These are phyloP conservation scores for Theodoxus fluviatilis DNA, from an alignment of 2,888 invertebrate genomes.

Conservation along the genomic window DNA sequence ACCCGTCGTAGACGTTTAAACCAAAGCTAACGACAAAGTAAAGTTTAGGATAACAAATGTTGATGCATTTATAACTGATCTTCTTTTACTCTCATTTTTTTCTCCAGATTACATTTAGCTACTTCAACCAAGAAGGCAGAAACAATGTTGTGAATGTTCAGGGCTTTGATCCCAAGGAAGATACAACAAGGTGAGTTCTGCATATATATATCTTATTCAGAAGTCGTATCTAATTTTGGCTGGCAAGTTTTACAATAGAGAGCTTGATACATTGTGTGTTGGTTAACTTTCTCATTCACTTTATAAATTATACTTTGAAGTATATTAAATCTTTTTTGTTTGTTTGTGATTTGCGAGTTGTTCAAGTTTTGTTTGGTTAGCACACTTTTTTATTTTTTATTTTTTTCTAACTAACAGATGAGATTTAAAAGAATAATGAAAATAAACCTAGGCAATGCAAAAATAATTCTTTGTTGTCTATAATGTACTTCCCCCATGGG, in stretches of 20 bases:
- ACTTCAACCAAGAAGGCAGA: conserved; percentile 36
- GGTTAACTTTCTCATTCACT: neutral
- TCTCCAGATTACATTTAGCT: conserved; percentile 52
- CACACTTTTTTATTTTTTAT: neutral
- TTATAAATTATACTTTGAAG: neutral
- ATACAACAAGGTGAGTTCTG: conserved; percentile 50
- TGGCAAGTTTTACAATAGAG: neutral
- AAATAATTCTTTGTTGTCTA: too few species aligned
- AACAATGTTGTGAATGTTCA: conserved; percentile 47
- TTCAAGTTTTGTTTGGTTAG: neutral
- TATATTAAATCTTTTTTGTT: neutral
- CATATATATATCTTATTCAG: neutral
- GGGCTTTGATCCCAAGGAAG: conserved; percentile 44
- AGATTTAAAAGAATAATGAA: conserved; percentile 5
- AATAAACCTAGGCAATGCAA: too few species aligned
- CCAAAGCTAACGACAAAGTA: too few species aligned
- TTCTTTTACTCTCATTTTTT: too few species aligned
- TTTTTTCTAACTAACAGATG: neutral
- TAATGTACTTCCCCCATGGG: too few species aligned
- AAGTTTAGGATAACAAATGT: too few species aligned
- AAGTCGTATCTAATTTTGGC: neutral
- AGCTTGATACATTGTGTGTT: neutral
- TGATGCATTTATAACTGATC: too few species aligned
- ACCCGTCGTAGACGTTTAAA: too few species aligned
- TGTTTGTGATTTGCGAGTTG: neutral